Evolutionary conservation across 2,888 invertebrate species (phyloP), one percentile per base, ranked within the genome.

Genomic region (Rotaria sp.): DNA sequence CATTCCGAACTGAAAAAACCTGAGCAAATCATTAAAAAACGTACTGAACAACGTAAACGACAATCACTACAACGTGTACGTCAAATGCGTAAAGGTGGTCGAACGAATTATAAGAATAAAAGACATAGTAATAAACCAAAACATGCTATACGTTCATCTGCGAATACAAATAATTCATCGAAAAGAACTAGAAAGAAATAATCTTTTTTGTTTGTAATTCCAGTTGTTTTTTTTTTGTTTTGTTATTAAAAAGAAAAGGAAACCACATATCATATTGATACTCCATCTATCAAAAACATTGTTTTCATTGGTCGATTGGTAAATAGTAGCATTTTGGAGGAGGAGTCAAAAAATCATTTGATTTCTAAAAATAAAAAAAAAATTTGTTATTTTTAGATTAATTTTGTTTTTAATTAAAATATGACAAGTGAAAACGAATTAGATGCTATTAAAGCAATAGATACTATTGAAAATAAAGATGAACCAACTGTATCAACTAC

Each of bases 1-100:
- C 80, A 45, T 45, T 80, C 80, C 3, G 80, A 80, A 80, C 45
- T 80, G 80, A 80, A 80, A 45, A 41, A 45, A n/a, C 80, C 80
- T 4, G 80, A 80, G 8, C 80, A 80, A 45, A 80, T 80, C 45
- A 11, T 80, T 4, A 80, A 80, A 5, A 80, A 80, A 80, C 80
- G 80, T 80, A 11, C 24, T 11, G 80, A 80, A 45, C 26, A 45
- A 45, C 80, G 45, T 45, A 24, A 80, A 45, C 18, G n/a, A 80
- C 45, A 45, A 15, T 80, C 80, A 80, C 26, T 80, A 45, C 80
- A 80, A 80, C 26, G n/a, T 45, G 26, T 2, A 26, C 80, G 80
- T 45, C 80, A 80, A 80, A 80, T 80, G 80, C 41, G 45, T 15
- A 80, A 80, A 26, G 45, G 26, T 45, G 26, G 80, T 45, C 80